phyloP scores from a whole-genome alignment of 2,888 invertebrate genomes.

The Exephanes ischioxanthus region DNA sequence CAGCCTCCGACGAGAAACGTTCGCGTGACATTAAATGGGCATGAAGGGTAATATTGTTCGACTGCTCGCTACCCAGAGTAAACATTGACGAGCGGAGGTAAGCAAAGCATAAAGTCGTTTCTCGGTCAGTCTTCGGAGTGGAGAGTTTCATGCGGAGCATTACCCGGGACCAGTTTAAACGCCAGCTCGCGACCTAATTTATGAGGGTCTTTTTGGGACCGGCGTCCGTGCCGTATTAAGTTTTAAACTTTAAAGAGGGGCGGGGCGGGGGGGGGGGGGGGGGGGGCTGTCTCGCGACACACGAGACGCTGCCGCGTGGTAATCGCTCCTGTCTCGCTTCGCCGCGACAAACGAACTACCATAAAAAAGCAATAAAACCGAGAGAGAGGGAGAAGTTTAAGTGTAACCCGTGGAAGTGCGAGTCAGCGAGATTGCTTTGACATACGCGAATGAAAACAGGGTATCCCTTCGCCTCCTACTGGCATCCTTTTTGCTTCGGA shows the following conservation, averaged over 20 bases:
- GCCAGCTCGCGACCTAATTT: slow-evolving; percentile 71
- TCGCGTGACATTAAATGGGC: slow-evolving; percentile 34
- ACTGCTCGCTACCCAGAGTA: slow-evolving; percentile 65
- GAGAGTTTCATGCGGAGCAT: slow-evolving; percentile 25
- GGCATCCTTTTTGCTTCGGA: too few relatives aligned
- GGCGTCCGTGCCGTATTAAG: slow-evolving; percentile 64
- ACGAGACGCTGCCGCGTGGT: slow-evolving; percentile 74
- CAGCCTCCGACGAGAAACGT: background rate
- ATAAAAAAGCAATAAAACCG: slow-evolving; percentile 73
- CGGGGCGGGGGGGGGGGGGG: background rate
- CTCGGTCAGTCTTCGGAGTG: slow-evolving; percentile 25
- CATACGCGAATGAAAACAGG: slow-evolving; percentile 77
- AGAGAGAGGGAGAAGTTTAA: slow-evolving; percentile 42
- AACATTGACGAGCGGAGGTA: slow-evolving; percentile 70
- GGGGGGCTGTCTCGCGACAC: slow-evolving; percentile 34
- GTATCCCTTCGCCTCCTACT: slow-evolving; percentile 48
- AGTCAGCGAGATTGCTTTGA: slow-evolving; percentile 75
- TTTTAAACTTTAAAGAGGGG: slow-evolving; percentile 50
- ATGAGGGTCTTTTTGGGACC: slow-evolving; percentile 61
- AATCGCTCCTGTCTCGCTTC: slow-evolving; percentile 73
- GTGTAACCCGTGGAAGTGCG: slow-evolving; percentile 47
- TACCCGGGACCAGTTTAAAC: slow-evolving; percentile 60
- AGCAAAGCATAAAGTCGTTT: slow-evolving; percentile 64
- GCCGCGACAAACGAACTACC: slow-evolving; percentile 71
- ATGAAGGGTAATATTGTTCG: slow-evolving; percentile 71